These are phyloP conservation scores for Musca domestica DNA, from an alignment of 1,140 invertebrate genomes.

Conservation along the genomic window DNA sequence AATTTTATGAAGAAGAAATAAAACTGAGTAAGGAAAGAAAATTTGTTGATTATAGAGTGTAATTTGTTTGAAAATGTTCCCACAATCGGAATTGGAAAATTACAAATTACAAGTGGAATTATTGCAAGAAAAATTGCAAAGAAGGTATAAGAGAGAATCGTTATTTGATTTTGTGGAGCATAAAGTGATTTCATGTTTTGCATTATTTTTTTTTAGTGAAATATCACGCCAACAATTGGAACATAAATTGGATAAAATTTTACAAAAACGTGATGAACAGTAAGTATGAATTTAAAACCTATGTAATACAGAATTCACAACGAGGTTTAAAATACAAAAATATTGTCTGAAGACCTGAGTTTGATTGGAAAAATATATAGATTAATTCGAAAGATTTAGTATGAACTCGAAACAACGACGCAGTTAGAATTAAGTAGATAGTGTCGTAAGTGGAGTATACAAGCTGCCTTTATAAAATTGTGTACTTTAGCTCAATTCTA, in stretches of 20 bases:
- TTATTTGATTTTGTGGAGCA: neutral
- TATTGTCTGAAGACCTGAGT: no score
- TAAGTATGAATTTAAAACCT: constrained; percentile 35
- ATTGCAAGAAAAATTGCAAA: constrained; percentile 47
- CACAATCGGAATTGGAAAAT: constrained; percentile 49
- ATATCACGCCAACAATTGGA: constrained; percentile 50
- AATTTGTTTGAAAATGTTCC: constrained; percentile 39
- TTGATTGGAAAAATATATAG: no score
- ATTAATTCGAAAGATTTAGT: no score
- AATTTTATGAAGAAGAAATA: neutral
- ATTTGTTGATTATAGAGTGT: neutral
- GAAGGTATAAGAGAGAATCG: constrained; percentile 34
- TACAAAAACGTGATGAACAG: constrained; percentile 48
- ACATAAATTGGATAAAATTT: constrained; percentile 48
- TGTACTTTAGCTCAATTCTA: no score
- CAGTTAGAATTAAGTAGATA: no score
- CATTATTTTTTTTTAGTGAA: constrained; percentile 35
- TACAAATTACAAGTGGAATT: constrained; percentile 52
- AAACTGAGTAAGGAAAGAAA: neutral
- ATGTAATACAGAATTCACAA: no score
- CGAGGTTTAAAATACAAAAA: no score
- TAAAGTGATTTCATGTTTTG: constrained; percentile 2
- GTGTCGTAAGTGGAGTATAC: no score
- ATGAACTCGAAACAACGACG: no score
- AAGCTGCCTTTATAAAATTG: no score